phyloP scores from a whole-genome alignment of 1,140 invertebrate species.

The Cotesia chilonis region DNA sequence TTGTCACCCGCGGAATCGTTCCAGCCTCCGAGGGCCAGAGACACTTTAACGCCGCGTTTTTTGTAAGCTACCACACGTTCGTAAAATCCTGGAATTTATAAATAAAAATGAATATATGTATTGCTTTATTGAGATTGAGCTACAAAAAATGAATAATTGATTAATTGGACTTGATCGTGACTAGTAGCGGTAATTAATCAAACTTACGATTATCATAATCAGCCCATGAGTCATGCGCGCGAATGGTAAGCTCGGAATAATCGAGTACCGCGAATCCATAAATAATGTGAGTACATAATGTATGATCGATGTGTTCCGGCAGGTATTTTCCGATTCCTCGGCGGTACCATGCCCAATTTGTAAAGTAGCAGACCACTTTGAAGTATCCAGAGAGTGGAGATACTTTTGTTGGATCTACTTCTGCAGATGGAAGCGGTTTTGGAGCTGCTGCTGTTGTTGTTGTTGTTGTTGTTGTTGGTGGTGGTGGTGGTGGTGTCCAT shows the following conservation, averaged over 20 bases:
- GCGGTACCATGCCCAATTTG: conserved; percentile 95
- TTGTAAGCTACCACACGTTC: conserved; percentile 81
- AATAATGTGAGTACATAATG: conserved; percentile 89
- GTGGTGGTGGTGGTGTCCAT: conserved; percentile 40
- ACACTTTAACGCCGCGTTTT: conserved; percentile 82
- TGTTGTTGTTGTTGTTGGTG: conserved; percentile 39
- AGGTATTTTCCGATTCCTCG: conserved; percentile 81
- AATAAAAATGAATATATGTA: conserved; percentile 1
- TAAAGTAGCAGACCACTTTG: conserved; percentile 83
- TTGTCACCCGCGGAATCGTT: conserved; percentile 88
- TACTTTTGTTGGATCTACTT: conserved; percentile 58
- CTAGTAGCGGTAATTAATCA: not conserved
- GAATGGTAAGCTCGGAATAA: conserved; percentile 78
- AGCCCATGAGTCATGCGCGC: conserved; percentile 88
- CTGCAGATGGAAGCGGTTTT: conserved; percentile 45
- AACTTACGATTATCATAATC: conserved; percentile 84
- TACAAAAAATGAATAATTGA: too few relatives aligned
- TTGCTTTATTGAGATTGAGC: not conserved
- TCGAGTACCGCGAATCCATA: conserved; percentile 92
- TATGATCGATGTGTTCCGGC: conserved; percentile 85
- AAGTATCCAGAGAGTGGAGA: conserved; percentile 60
- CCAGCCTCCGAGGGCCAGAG: conserved; percentile 87
- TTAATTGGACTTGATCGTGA: too few relatives aligned
- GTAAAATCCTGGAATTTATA: conserved; percentile 75
- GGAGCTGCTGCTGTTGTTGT: conserved; percentile 35